Evolutionary conservation across 2,113 vertebrate genomes (phyloP), one percentile per base, ranked within the genome.

Genomic region (Zosterops borbonicus): DNA sequence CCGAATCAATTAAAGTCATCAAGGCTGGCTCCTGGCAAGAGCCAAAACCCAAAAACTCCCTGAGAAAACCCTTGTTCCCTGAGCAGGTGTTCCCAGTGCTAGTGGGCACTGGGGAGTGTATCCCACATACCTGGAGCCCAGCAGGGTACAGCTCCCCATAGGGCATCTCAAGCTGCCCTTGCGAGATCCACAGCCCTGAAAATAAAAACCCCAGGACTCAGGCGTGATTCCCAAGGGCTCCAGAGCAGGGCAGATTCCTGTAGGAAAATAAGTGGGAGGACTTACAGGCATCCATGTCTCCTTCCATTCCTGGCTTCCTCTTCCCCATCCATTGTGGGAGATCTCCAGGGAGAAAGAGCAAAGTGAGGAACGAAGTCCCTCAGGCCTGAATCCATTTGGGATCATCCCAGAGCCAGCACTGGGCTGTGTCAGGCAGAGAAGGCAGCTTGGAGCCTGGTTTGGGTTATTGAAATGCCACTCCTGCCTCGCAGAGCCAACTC

Each of bases 311-410:
- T 1, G 0, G 20, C 16, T 37, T 55, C 49, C 39, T 24, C 29
- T 52, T 59, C 53, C 31, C 22, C 37, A n/a, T 8, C 16, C 33
- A 42, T 68, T 17, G 11, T 3, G 1, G 71, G 27, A 42, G 12
- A 47, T 13, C 21, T 31, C 62, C 22, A 9, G n/a, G 31, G 9
- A 13, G 21, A 33, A 68, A 9, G 49, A 33, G 13, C 9, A 20
- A n/a, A 14, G 12, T 9, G 7, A 6, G 3, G 27, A 71, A 19
- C 0, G 0, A 23, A 78, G 21, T 2, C 14, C 1, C 31, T 9
- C 20, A 21, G 19, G n/a, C 59, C 73, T 11, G 58, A 22, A 22
- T 63, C 33, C 12, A 0, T 6, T 27, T 28, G 37, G 33, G 59
- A 82, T 27, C 25, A 4, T 5, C 17, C 23, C 1, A 0, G 31